phyloP scores from a whole-genome alignment of 2,113 vertebrate genomes.

The Mastomys coucha region DNA sequence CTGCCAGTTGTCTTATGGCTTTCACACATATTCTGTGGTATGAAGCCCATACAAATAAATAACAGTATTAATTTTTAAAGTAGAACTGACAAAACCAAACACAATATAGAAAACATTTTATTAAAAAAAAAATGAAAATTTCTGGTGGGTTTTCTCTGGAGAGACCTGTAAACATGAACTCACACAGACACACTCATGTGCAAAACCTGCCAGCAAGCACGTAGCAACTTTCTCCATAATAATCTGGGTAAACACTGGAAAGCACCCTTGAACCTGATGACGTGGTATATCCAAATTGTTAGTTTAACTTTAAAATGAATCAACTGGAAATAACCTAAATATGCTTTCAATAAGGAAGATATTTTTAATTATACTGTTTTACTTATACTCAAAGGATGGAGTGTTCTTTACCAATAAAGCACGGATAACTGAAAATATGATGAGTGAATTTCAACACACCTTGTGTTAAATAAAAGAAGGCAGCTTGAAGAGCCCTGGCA shows the following conservation, averaged over 20 bases:
- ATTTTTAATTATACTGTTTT: not conserved
- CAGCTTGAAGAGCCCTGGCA: not conserved
- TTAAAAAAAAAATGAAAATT: not conserved
- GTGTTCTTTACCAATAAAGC: not conserved
- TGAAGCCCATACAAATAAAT: not conserved
- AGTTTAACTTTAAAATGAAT: no score
- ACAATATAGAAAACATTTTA: not conserved
- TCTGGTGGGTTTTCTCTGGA: not conserved
- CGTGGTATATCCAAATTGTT: no score
- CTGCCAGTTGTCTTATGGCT: not conserved
- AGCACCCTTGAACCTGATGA: no score
- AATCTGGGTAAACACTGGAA: no score
- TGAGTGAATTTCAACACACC: not conserved
- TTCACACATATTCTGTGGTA: not conserved
- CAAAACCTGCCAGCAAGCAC: not conserved
- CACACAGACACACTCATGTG: no score
- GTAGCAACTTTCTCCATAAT: not conserved
- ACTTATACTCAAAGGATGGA: not conserved
- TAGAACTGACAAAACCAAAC: not conserved
- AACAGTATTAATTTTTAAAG: not conserved
- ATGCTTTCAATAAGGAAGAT: not conserved
- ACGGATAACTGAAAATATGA: not conserved
- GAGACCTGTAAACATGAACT: not conserved
- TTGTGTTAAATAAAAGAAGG: not conserved
- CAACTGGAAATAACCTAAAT: not conserved